A percentile compares a stretch with the other conserved stretches of the same genome.
Evolutionary conservation across 2,888 invertebrate genomes (phyloP).

Genomic region (Caenorhabditis uteleia): DNA sequence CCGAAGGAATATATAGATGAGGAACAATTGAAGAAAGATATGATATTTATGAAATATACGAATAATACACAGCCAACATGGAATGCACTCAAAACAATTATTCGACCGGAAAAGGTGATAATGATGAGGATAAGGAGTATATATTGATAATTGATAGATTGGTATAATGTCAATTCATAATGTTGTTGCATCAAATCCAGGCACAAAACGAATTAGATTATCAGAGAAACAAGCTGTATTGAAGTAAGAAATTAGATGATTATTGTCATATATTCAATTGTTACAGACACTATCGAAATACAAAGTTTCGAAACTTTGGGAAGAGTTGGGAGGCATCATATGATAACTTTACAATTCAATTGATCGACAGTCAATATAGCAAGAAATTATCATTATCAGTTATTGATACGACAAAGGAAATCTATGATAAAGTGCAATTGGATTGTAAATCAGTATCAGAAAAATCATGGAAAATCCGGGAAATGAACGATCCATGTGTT

Average conservation of each 20-base stretch:
- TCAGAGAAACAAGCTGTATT: neutral
- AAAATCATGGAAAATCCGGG: neutral
- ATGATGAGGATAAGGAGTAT: neutral
- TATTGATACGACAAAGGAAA: neutral
- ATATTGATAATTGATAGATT: neutral
- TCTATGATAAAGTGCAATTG: neutral
- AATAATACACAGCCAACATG: slow-evolving; percentile 7
- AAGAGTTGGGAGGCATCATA: neutral
- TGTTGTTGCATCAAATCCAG: neutral
- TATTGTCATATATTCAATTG: too few species aligned
- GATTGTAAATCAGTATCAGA: neutral
- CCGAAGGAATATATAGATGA: neutral
- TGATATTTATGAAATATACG: slow-evolving; percentile 7
- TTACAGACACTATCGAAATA: slow-evolving; percentile 1
- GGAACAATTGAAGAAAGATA: neutral
- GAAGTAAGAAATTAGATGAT: too few species aligned
- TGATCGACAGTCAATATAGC: neutral
- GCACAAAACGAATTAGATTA: neutral
- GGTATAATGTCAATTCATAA: neutral
- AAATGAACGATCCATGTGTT: neutral
- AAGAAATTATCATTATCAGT: neutral
- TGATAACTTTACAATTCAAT: neutral
- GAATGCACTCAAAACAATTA: slow-evolving; percentile 15
- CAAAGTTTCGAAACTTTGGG: neutral
- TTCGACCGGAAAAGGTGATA: slow-evolving; percentile 17